These are phyloP conservation scores for Thereva nobilitata DNA, from an alignment of 2,888 invertebrate species.

Conservation along the genomic window DNA sequence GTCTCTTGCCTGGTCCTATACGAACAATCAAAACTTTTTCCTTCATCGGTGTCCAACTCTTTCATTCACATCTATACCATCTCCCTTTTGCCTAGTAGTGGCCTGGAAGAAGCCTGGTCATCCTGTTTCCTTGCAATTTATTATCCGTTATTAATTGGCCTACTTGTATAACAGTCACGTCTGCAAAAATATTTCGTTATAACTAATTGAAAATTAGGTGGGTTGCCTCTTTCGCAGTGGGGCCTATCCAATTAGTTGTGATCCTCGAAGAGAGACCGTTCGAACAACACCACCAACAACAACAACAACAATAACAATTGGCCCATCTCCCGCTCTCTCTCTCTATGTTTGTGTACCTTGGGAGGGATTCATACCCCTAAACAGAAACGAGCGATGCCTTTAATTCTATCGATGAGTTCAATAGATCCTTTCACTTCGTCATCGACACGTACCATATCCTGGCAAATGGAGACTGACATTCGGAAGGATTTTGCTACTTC, in stretches of 20 bases:
- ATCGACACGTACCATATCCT: slow-evolving; percentile 12
- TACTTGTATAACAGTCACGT: slow-evolving; percentile 37
- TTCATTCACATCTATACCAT: too few species aligned
- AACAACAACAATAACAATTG: neutral
- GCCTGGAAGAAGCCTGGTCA: too few species aligned
- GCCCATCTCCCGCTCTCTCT: neutral
- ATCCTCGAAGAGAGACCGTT: too few species aligned
- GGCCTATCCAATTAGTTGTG: slow-evolving; percentile 32
- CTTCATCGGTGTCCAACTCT: slow-evolving; percentile 12
- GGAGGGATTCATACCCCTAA: neutral
- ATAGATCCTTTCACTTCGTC: slow-evolving; percentile 5
- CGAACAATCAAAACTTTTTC: slow-evolving; percentile 18
- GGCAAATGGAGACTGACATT: slow-evolving; percentile 6
- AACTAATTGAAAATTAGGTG: slow-evolving; percentile 37
- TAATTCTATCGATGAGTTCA: slow-evolving; percentile 22
- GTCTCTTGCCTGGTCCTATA: neutral
- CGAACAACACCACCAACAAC: neutral
- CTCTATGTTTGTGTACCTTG: neutral
- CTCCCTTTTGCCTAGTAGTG: too few species aligned
- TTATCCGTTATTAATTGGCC: slow-evolving; percentile 36
- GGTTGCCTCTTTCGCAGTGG: slow-evolving; percentile 14
- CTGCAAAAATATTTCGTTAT: slow-evolving; percentile 37
- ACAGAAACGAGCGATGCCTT: slow-evolving; percentile 1
- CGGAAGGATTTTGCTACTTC: slow-evolving; percentile 2
- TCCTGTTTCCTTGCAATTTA: slow-evolving; percentile 22